These are phyloP conservation scores for Chymomyza fuscimana DNA, from an alignment of 2,888 invertebrate genomes.

Conservation along the genomic window DNA sequence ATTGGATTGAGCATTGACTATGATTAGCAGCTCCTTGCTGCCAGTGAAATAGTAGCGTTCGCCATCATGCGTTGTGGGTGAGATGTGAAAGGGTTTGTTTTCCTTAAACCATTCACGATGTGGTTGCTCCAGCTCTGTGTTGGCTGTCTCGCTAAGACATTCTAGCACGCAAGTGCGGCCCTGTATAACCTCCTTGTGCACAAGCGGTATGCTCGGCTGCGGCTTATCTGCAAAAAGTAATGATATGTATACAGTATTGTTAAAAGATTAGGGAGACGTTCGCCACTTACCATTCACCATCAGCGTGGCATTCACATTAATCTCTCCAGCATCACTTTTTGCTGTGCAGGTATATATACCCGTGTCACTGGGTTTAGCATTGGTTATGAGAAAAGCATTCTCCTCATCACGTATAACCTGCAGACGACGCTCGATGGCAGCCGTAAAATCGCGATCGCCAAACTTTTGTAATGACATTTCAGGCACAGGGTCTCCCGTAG, in stretches of 20 bases:
- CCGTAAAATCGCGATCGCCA: conserved; percentile 96
- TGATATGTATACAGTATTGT: neutral
- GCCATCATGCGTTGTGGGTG: conserved; percentile 63
- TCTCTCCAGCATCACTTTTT: conserved; percentile 91
- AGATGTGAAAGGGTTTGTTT: conserved; percentile 83
- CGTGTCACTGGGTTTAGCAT: conserved; percentile 92
- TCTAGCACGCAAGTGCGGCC: conserved; percentile 93
- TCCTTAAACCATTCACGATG: conserved; percentile 89
- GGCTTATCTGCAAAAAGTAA: conserved; percentile 85
- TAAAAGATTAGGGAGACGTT: neutral
- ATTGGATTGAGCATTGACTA: conserved; percentile 87
- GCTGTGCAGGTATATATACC: conserved; percentile 97
- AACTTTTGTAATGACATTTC: conserved; percentile 95
- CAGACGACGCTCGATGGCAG: conserved; percentile 95
- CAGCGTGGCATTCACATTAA: conserved; percentile 92
- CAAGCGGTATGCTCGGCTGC: conserved; percentile 86
- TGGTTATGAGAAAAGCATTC: conserved; percentile 94
- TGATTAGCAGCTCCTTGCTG: conserved; percentile 92
- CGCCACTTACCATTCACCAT: conserved; percentile 82
- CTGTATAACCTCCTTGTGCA: conserved; percentile 87
- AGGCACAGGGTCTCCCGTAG: conserved; percentile 92
- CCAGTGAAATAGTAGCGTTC: conserved; percentile 93
- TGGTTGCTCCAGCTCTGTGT: conserved; percentile 83
- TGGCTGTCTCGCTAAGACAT: conserved; percentile 83
- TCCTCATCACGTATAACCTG: conserved; percentile 96